A percentile compares a stretch with the other conserved stretches of the same genome.
phyloP scores from a whole-genome alignment of 37 sponge, comb jelly and placozoan species.

The Trichoplax adhaerens region DNA sequence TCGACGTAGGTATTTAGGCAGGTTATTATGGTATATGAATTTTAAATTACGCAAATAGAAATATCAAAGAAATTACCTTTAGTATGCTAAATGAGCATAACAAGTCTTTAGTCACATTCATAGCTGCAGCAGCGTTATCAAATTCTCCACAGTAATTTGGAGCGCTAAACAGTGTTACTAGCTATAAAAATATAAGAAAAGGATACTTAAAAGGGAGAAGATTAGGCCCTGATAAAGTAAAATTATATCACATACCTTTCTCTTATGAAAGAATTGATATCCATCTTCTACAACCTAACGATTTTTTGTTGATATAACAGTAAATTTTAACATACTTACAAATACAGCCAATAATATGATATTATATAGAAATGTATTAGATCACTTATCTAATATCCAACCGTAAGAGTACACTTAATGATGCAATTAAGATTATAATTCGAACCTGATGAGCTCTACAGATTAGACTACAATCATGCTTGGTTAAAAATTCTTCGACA shows the following conservation, averaged over 20 bases:
- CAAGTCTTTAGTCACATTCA: conserved; percentile 52
- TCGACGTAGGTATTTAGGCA: no score
- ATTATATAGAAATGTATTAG: no score
- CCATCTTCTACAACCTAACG: conserved; percentile 84
- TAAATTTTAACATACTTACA: no score
- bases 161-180: conserved; percentile 88
- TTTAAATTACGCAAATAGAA: no score
- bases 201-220: no score
- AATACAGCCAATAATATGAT: no score
- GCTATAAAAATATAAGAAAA: conserved; percentile 15
- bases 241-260: conserved; percentile 30
- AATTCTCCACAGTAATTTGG: conserved; percentile 91
- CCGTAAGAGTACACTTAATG: no score
- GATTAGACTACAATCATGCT: conserved; percentile 50
- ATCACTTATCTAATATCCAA: no score
- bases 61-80: no score
- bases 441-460: conserved; percentile 78
- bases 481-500: conserved; percentile 50
- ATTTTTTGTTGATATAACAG: no score
- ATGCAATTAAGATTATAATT: neutral
- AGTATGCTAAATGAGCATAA: conserved; percentile 66
- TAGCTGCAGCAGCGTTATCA: conserved; percentile 75
- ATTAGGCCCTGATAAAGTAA: no score
- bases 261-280: conserved; percentile 67
- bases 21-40: no score